Evolutionary conservation across 2,797 vertebrate genomes (phyloP).

Genomic region (Lophura swinhoii): DNA sequence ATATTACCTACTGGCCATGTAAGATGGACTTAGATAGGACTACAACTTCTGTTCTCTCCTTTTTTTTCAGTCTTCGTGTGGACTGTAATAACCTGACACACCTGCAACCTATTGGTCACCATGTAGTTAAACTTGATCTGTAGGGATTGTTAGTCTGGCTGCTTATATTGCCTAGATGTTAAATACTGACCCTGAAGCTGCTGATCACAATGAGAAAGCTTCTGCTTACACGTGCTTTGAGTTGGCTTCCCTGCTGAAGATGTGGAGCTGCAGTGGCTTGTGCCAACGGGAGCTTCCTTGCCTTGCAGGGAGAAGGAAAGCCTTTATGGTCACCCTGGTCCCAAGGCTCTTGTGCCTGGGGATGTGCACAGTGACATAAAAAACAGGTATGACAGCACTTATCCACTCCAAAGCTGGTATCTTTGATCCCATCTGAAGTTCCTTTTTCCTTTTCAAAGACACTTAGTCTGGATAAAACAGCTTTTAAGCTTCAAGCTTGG

Average conservation of each 20-base stretch:
- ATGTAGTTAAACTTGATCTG: neutral
- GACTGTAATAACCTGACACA: neutral
- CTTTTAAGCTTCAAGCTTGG: neutral
- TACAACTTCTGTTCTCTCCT: neutral
- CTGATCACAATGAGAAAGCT: neutral
- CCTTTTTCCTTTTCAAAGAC: neutral
- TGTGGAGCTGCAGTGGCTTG: neutral
- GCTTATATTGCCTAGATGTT: neutral
- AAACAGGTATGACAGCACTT: neutral
- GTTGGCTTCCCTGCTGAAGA: neutral
- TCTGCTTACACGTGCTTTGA: rapidly evolving
- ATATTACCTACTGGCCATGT: neutral
- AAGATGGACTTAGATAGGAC: neutral
- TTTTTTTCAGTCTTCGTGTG: neutral
- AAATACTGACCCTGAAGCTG: neutral
- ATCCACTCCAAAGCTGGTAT: neutral
- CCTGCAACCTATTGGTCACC: neutral
- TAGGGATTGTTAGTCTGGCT: neutral
- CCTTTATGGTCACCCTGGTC: neutral
- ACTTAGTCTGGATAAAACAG: neutral
- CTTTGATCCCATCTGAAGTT: neutral
- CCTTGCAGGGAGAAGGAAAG: neutral
- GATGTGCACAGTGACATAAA: neutral
- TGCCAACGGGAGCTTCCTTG: neutral
- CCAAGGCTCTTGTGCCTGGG: too few species aligned